phyloP scores from a whole-genome alignment of 37 sponge, comb jelly and placozoan species.

The Ianthella basta region DNA sequence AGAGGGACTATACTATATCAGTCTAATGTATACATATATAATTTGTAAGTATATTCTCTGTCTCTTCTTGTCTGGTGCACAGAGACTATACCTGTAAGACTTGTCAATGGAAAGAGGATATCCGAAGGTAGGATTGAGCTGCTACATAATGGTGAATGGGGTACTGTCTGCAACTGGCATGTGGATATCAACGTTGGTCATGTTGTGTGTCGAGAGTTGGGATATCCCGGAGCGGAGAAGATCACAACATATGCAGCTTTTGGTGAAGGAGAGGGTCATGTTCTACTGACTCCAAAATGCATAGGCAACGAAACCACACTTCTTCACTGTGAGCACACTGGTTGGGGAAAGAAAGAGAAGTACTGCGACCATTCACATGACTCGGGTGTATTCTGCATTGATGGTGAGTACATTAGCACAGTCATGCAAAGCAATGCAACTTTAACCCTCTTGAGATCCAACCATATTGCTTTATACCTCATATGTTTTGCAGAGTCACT shows the following conservation, averaged over 20 bases:
- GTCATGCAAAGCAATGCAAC: no score
- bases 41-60: background rate
- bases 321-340: background rate
- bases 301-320: slow-evolving; percentile 13
- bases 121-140: slow-evolving; percentile 13
- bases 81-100: background rate
- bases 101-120: background rate
- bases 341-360: background rate
- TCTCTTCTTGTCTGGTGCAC: no score
- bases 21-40: no score
- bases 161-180: background rate
- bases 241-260: background rate
- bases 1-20: no score
- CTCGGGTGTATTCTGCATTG: slow-evolving; percentile 7
- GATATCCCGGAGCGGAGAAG: slow-evolving; percentile 5
- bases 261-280: background rate
- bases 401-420: slow-evolving; percentile 14
- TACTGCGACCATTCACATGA: slow-evolving; percentile 5
- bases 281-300: background rate
- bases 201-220: slow-evolving; percentile 22
- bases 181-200: background rate
- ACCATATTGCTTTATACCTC: no score
- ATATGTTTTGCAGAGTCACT: no score
- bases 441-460: no score
- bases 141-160: slow-evolving; percentile 15